Conservation (phyloP, 2,797 vertebrate genomes). For the Typhlichthys eigenmanni region DNA sequence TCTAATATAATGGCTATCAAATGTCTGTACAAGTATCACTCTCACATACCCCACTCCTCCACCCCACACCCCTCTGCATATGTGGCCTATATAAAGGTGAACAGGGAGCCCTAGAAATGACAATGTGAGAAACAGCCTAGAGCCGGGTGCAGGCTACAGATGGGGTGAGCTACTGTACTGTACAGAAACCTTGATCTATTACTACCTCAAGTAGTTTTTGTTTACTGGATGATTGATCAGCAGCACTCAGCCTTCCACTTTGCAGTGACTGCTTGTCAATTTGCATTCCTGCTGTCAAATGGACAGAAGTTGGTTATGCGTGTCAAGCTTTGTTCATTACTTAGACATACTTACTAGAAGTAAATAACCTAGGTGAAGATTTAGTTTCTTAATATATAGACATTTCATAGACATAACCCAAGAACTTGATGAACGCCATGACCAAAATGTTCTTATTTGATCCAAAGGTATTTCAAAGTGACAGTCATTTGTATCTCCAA, state of each 20-base stretch:
- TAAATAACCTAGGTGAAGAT: too few species aligned
- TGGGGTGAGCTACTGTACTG: conserved; percentile 8
- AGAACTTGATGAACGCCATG: too few species aligned
- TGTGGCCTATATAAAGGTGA: conserved; percentile 64
- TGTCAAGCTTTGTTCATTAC: too few species aligned
- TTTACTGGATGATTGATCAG: not conserved
- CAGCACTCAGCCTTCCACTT: not conserved
- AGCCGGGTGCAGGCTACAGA: conserved; percentile 31
- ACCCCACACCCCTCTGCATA: conserved; percentile 19
- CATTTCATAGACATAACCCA: too few species aligned
- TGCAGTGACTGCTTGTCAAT: too few species aligned
- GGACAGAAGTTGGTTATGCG: too few species aligned
- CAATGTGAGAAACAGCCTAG: conserved; percentile 45
- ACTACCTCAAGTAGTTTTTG: conserved; percentile 25
- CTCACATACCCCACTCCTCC: not conserved
- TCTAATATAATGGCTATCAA: not conserved
- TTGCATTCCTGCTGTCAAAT: too few species aligned
- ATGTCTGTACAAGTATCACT: not conserved
- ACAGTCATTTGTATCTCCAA: too few species aligned
- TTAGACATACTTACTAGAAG: too few species aligned
- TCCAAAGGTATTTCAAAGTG: too few species aligned
- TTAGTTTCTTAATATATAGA: too few species aligned
- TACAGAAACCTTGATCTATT: conserved; percentile 45
- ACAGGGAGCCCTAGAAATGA: conserved; percentile 60
- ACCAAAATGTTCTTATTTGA: too few species aligned